Base-by-base conservation (phyloP, 2,888 invertebrate species). In the Lasioglossum pauxillum region DNA sequence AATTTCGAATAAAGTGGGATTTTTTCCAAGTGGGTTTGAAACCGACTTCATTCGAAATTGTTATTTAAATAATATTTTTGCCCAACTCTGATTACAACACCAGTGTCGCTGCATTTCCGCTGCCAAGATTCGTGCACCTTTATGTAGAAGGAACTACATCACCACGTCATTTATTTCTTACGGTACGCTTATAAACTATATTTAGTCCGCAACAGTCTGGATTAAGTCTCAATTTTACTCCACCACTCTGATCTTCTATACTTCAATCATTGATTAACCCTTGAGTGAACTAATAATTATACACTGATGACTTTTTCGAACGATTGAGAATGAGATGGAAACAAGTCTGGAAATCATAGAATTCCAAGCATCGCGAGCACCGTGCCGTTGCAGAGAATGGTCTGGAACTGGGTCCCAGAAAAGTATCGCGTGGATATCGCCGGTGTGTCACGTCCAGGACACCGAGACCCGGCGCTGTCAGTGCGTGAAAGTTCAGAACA, bases 401-500 rank as follows among this genome's bases (percentile, higher is more conserved):
- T 27, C n/a, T n/a, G 38, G 71, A 60, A 71, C 19, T 35, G 19
- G 19, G 46, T 76, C 19, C 49, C 16, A 38, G 84, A 82, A 78
- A 84, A 86, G 86, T 88, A 86, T 86, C 85, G 80, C 80, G 77
- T 80, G 84, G 82, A 85, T 87, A 88, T 85, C 78, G 81, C 74
- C 81, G 77, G 83, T 83, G 85, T 84, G 83, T 90, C 85, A 80
- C 84, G 85, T 78, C 69, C 69, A 72, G 60, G 31, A 83, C 84
- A 82, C 84, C 83, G 23, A 74, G 64, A 46, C 31, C 41, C 82
- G 74, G 67, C 81, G 89, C 90, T 91, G 91, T 93, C 93, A 89
- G 90, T 91, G 91, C 92, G 94, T 92, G 93, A 94, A 94, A 94
- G 94, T 94, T 91, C 84, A 90, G 90, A 94, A 94, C 93, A 94